Conservation (phyloP, 2,113 vertebrate genomes). For the Colistium nudipinnis region DNA sequence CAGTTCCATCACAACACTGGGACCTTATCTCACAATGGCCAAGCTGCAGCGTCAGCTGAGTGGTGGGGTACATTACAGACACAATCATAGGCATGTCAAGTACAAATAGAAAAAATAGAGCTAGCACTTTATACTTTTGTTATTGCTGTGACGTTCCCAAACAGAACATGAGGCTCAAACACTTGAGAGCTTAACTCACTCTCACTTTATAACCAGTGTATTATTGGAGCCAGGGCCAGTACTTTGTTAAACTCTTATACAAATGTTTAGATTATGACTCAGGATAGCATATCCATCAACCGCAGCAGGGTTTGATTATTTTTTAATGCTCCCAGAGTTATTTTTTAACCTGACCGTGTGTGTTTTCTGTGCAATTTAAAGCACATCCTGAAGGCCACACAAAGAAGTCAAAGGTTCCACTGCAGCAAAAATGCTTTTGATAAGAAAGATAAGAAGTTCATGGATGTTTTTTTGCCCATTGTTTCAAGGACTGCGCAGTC, state of each 20-base stretch:
- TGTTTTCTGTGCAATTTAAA: slow-evolving; percentile 34
- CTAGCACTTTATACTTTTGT: slow-evolving; percentile 51
- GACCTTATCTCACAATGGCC: slow-evolving; percentile 23
- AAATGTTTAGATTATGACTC: slow-evolving; percentile 76
- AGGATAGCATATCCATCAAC: slow-evolving; percentile 57
- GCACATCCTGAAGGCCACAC: slow-evolving; percentile 67
- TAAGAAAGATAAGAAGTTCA: slow-evolving; percentile 49
- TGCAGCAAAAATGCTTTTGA: slow-evolving; percentile 56
- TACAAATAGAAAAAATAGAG: slow-evolving; percentile 20
- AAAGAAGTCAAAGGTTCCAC: slow-evolving; percentile 58
- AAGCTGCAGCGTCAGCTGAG: slow-evolving; percentile 11
- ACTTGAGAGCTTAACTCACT: slow-evolving; percentile 41
- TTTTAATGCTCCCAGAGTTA: slow-evolving; percentile 46
- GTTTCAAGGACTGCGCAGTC: slow-evolving; percentile 45
- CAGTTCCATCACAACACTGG: slow-evolving; percentile 43
- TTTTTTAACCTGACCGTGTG: slow-evolving; percentile 60
- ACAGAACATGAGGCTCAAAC: slow-evolving; percentile 25
- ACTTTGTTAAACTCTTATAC: slow-evolving; percentile 65
- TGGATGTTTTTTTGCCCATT: slow-evolving; percentile 39
- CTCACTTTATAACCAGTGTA: slow-evolving; percentile 64
- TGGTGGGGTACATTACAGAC: slow-evolving; percentile 11
- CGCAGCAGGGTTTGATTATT: slow-evolving; percentile 53
- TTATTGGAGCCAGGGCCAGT: slow-evolving; percentile 62
- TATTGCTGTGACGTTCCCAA: slow-evolving; percentile 42
- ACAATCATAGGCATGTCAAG: slow-evolving; percentile 1